Evolutionary conservation across 2,113 vertebrate genomes (phyloP).

Genomic region (Galbula dea): DNA sequence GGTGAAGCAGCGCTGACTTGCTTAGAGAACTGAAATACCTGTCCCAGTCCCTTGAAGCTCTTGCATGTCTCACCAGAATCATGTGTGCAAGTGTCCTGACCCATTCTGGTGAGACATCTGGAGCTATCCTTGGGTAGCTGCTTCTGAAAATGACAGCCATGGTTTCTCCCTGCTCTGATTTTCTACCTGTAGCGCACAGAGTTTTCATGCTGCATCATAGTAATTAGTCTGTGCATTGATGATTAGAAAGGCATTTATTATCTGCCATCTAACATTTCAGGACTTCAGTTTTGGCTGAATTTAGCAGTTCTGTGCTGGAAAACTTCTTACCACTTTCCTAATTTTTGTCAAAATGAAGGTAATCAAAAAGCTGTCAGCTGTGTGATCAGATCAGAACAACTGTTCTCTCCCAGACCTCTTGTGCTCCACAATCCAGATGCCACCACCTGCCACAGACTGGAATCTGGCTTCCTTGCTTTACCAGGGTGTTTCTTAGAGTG

Average conservation of each 20-base stretch:
- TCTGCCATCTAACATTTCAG: background rate
- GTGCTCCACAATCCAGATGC: background rate
- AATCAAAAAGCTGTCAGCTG: background rate
- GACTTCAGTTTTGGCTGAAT: background rate
- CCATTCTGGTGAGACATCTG: too few species aligned
- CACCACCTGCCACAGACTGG: background rate
- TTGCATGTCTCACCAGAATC: background rate
- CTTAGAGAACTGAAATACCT: background rate
- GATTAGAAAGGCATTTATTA: background rate
- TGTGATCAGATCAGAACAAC: background rate
- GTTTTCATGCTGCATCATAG: background rate
- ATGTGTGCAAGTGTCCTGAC: too few species aligned
- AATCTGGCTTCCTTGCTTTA: background rate
- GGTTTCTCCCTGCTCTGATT: background rate
- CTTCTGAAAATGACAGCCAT: background rate
- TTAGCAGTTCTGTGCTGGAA: background rate
- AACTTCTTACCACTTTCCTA: background rate
- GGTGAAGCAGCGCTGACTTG: background rate
- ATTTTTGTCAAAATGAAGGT: background rate
- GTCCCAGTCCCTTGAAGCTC: background rate
- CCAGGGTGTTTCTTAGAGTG: accelerated
- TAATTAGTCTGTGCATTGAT: background rate
- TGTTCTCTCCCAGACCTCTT: background rate
- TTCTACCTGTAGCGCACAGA: background rate
- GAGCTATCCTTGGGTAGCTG: background rate